Evolutionary conservation across 1,140 invertebrate species (phyloP).

Genomic region (Phenacoccus solenopsis): DNA sequence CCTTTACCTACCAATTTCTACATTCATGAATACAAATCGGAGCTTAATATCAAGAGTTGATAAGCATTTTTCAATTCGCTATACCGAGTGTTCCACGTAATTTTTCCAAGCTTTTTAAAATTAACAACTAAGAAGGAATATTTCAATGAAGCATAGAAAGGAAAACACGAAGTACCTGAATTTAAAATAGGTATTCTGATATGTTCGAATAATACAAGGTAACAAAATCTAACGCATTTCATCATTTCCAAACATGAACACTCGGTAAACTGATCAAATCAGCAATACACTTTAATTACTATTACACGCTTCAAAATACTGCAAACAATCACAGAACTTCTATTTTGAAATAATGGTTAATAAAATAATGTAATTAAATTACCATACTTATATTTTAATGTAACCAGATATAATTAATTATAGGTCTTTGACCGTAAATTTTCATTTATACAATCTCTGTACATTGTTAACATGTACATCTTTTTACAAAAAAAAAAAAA

Average conservation of each 20-base stretch:
- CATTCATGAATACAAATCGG: too few relatives aligned
- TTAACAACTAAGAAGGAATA: too few relatives aligned
- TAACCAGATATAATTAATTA: neutral
- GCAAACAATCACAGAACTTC: neutral
- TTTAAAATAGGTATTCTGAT: neutral
- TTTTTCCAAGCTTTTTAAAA: too few relatives aligned
- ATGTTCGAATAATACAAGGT: neutral
- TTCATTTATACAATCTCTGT: neutral
- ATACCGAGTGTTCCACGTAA: too few relatives aligned
- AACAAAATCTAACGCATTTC: neutral
- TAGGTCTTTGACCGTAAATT: neutral
- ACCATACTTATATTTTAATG: neutral
- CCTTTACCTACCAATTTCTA: too few relatives aligned
- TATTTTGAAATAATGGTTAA: neutral
- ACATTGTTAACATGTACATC: neutral
- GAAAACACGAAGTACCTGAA: too few relatives aligned
- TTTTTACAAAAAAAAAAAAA: too few relatives aligned
- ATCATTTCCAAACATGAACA: neutral
- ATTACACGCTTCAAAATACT: neutral
- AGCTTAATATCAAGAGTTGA: too few relatives aligned
- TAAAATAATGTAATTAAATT: neutral
- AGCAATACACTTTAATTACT: too few relatives aligned
- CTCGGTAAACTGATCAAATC: neutral
- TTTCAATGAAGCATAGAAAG: neutral
- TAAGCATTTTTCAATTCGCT: too few relatives aligned